Conservation (phyloP, 2,888 invertebrate species). For the Drosophila koepferae region DNA sequence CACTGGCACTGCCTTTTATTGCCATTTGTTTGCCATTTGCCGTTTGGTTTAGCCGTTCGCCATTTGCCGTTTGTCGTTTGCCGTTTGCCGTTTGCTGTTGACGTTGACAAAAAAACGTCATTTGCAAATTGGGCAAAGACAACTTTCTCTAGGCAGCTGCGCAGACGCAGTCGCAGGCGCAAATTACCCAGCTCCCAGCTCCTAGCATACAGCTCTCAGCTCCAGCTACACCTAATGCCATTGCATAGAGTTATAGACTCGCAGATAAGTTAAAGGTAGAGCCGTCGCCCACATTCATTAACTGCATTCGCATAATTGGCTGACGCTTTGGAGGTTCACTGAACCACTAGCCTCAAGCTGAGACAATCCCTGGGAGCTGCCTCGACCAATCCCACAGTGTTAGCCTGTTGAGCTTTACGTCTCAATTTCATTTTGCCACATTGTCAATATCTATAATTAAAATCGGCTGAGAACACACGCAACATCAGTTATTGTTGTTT, state of each 20-base stretch:
- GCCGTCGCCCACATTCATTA: constrained; percentile 76
- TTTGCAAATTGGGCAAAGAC: constrained; percentile 81
- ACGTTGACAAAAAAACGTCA: constrained; percentile 81
- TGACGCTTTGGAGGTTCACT: constrained; percentile 59
- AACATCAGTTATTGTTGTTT: constrained; percentile 35
- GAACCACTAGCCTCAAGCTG: constrained; percentile 42
- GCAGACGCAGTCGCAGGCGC: constrained; percentile 51
- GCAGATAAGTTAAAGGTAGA: constrained; percentile 60
- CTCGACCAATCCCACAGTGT: constrained; percentile 8
- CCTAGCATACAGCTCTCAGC: constrained; percentile 12
- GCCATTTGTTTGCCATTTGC: constrained; percentile 51
- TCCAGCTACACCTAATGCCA: constrained; percentile 30
- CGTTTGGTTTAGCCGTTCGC: constrained; percentile 38
- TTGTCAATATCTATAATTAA: constrained; percentile 77
- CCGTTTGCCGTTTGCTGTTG: constrained; percentile 50
- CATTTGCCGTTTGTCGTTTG: constrained; percentile 32
- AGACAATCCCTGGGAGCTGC: constrained; percentile 58
- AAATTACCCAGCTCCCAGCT: constrained; percentile 36
- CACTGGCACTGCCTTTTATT: constrained; percentile 74
- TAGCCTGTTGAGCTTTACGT: constrained; percentile 55
- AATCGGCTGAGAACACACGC: constrained; percentile 75
- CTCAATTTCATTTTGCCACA: constrained; percentile 67
- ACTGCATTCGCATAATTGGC: constrained; percentile 77
- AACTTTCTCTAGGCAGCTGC: constrained; percentile 79
- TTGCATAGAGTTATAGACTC: constrained; percentile 73